Evolutionary conservation across 2,888 invertebrate species (phyloP).

Genomic region (Nemoura dubitans): DNA sequence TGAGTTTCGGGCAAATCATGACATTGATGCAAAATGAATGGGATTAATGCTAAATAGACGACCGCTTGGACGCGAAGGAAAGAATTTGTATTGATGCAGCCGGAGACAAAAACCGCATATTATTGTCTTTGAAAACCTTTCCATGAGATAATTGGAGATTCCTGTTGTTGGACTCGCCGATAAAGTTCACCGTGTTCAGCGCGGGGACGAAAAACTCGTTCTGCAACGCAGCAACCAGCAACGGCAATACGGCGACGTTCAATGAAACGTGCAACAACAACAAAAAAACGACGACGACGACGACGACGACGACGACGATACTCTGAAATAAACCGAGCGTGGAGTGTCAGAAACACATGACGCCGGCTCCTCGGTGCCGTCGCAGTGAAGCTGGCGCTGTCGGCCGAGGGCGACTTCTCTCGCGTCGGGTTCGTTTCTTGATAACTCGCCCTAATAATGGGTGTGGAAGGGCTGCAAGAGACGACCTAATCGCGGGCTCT

Average conservation of each 20-base stretch:
- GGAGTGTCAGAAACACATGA: not conserved
- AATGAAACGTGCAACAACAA: not conserved
- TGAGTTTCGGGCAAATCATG: not conserved
- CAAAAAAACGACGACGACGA: too few species aligned
- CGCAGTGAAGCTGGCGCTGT: not conserved
- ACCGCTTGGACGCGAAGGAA: not conserved
- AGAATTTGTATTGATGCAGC: not conserved
- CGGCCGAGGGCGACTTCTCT: not conserved
- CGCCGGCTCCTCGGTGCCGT: not conserved
- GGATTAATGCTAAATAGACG: not conserved
- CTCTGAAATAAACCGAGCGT: not conserved
- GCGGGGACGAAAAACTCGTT: too few species aligned
- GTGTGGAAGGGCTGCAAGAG: not conserved
- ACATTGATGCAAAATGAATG: not conserved
- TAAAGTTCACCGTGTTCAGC: not conserved
- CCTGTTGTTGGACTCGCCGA: not conserved
- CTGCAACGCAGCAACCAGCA: too few species aligned
- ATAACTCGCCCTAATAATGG: not conserved
- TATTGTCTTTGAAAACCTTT: not conserved
- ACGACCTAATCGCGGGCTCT: slow-evolving; percentile 9
- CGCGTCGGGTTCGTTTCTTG: slow-evolving; percentile 4
- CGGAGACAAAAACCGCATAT: not conserved
- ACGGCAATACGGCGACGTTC: too few species aligned
- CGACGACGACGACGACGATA: too few species aligned
- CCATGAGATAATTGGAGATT: slow-evolving; percentile 12